Base-by-base conservation (phyloP, 2,888 invertebrate species). In the Gymnocheta viridis region DNA sequence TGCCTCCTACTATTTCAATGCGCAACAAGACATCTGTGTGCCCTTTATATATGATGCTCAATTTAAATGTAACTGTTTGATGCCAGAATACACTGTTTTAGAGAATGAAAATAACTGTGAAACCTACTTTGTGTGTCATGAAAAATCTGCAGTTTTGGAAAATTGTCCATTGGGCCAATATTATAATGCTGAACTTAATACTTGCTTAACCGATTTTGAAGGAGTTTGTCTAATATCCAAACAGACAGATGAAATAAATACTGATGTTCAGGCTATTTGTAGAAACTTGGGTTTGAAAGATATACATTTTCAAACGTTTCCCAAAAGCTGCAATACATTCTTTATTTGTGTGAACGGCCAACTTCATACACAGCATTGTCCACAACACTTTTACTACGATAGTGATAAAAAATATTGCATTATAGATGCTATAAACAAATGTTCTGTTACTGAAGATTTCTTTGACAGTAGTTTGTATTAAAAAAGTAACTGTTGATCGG, bases 1-100 rank as follows among this genome's bases (percentile, higher is more conserved):
- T 0, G 22, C 49, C 2, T 87, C 86, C 10, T 74, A 70, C 4
- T 89, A 88, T 47, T 88, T 88, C 29, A 83, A 88, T 82, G 72
- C 22, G 0, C 41, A 58, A 2, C 35, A 77, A 4, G 74, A 64
- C 0, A 79, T 85, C 4, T 89, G 89, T 64, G 60, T 86, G 14
- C 66, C 85, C 27, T 74, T 82, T 14, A 19, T 29, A 12, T 62
- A 51, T 27, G 86, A 83, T 27, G 80, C 85, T 0, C 76, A 79
- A 0, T 88, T 88, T 70, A 86, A 87, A 73, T 89, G 89, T 66
- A 88, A 87, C 51, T 89, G 89, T 69, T 49, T 89, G 12, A 58
- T 89, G 49, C 88, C 89, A 2, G 86, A 88, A 1, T 77, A 88
- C 10, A 72, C 89, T 0, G 82, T 85, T 1, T 41, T 89, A 17